phyloP scores from a whole-genome alignment of 2,113 vertebrate genomes.

The Pithys albifrons region DNA sequence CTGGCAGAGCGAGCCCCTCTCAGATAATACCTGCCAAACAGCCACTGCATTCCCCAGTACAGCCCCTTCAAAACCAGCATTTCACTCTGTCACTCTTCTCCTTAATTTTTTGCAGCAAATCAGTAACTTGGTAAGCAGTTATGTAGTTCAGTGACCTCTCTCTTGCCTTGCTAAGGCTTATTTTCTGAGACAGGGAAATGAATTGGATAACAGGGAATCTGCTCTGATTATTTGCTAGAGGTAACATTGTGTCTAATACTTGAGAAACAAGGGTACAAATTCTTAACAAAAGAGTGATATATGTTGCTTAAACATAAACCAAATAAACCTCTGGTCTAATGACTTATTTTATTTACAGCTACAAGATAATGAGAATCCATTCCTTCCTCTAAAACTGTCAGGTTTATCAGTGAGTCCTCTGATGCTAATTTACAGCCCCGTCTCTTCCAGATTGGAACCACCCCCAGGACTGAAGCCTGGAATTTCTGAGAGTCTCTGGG shows the following conservation, averaged over 20 bases:
- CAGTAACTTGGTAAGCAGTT: background rate
- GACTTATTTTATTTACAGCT: background rate
- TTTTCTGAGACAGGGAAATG: background rate
- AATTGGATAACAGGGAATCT: background rate
- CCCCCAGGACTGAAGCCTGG: background rate
- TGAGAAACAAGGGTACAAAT: background rate
- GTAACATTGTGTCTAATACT: background rate
- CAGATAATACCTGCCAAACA: conserved; percentile 26
- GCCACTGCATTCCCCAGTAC: background rate
- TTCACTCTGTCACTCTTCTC: background rate
- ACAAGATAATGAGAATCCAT: background rate
- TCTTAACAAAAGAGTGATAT: background rate
- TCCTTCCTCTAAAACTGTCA: background rate
- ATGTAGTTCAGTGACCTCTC: background rate
- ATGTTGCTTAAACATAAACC: background rate
- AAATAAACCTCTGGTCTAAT: background rate
- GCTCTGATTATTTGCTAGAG: background rate
- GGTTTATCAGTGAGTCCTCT: background rate
- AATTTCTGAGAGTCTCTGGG: background rate
- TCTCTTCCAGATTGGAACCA: background rate
- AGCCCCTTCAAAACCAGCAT: background rate
- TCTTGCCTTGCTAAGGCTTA: background rate
- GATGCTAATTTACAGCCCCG: background rate
- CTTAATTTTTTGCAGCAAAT: background rate
- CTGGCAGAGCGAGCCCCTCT: background rate